Evolutionary conservation across 2,113 vertebrate genomes (phyloP), one percentile per base, ranked within the genome.

Genomic region (Notechis scutatus): DNA sequence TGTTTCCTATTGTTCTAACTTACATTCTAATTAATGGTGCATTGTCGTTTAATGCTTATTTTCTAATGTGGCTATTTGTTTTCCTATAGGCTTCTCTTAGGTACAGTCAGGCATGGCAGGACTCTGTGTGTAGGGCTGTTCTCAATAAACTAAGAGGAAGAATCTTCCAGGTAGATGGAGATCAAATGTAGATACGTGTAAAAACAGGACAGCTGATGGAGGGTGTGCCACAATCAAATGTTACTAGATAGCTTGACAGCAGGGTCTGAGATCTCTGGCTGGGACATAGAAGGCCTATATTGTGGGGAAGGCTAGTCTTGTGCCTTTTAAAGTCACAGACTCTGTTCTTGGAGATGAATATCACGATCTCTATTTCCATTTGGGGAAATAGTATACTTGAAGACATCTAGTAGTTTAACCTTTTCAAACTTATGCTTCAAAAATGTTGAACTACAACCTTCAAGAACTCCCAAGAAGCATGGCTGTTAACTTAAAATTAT

Each of bases 121-220:
- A 90, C 23, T 90, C 57, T 74, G 61, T 91, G 50, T 88, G 59
- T 91, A 91, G 92, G 92, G 61, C 24, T 88, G 26, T 55, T 88
- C 85, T 91, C 92, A 93, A 88, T 93, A 88, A 93, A 88, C 74
- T 93, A 74, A 93, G 90, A 93, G 85, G 92, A 90, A n/a, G 92
- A 88, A 42, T 88, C 90, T 91, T 74, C 52, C 85, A 91, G 90
- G 90, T 93, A 93, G 92, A 91, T 55, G 87, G 92, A 93, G 57
- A 90, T 42, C n/a, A 45, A 87, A 55, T 90, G 29, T 88, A 92
- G 64, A 92, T 85, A 10, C 61, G 26, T 91, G 18, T 56, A 55
- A 87, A 45, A 93, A 64, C 74, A 90, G 39, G 26, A 56, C 56
- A 42, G n/a, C 56, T 45, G 45, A 54, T 24, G 29, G 47, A 64